Evolutionary conservation across 1,140 invertebrate genomes (phyloP).

Genomic region (Aricia agestis): DNA sequence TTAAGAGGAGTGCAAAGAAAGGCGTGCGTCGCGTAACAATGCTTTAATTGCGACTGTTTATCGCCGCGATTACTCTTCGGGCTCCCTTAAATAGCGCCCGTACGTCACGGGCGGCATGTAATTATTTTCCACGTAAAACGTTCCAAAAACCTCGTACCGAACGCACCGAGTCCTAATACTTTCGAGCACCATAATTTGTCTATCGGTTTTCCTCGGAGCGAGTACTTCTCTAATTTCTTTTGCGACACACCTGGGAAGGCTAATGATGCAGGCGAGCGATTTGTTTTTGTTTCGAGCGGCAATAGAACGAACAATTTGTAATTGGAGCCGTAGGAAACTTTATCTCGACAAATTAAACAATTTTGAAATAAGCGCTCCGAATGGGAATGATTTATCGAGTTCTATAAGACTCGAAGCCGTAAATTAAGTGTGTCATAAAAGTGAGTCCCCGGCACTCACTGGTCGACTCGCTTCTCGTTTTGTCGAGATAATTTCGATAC

Average conservation of each 20-base stretch:
- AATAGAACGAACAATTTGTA: conserved; percentile 20
- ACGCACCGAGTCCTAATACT: conserved; percentile 42
- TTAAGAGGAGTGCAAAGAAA: conserved; percentile 68
- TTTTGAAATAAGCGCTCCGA: conserved; percentile 1
- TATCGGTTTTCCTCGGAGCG: conserved; percentile 45
- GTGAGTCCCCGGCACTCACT: background rate
- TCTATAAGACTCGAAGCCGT: conserved; percentile 14
- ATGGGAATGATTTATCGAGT: conserved; percentile 15
- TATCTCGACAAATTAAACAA: conserved; percentile 16
- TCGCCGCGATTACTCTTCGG: conserved; percentile 65
- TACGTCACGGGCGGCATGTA: conserved; percentile 67
- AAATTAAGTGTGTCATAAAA: conserved; percentile 14
- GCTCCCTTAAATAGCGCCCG: conserved; percentile 64
- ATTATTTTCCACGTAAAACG: conserved; percentile 69
- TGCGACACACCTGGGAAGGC: conserved; percentile 29
- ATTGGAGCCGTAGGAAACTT: conserved; percentile 17
- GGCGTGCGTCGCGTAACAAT: conserved; percentile 70
- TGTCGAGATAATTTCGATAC: background rate
- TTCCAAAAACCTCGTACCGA: conserved; percentile 53
- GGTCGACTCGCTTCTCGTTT: background rate
- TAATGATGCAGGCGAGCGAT: conserved; percentile 28
- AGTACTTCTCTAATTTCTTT: conserved; percentile 35
- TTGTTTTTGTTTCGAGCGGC: conserved; percentile 21
- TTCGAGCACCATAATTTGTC: conserved; percentile 56
- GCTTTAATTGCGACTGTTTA: conserved; percentile 73